Percentiles rank a stretch among this genome's conserved stretches.
Evolutionary conservation across 2,888 invertebrate genomes (phyloP).

Genomic region (Ligdia adustata): DNA sequence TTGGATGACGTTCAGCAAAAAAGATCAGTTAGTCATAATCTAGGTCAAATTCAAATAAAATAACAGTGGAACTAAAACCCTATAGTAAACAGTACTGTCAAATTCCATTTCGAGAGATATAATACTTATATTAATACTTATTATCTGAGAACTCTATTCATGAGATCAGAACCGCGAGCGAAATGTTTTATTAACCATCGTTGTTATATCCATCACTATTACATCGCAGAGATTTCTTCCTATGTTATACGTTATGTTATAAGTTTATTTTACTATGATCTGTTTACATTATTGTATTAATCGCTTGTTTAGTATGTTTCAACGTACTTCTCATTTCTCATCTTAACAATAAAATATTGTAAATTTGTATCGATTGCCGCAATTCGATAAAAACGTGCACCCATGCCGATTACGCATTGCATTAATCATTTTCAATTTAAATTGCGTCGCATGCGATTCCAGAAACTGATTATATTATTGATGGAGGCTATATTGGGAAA

Average conservation of each 20-base stretch:
- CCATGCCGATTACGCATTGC: constrained; percentile 31
- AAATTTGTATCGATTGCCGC: constrained; percentile 24
- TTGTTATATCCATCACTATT: constrained; percentile 29
- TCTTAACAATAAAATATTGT: constrained; percentile 20
- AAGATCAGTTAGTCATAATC: too few relatives aligned
- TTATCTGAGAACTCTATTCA: constrained; percentile 64
- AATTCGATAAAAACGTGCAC: constrained; percentile 34
- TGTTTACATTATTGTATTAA: too few relatives aligned
- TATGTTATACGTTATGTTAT: too few relatives aligned
- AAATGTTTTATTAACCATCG: constrained; percentile 48
- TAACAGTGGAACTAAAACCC: too few relatives aligned
- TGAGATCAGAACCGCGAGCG: constrained; percentile 38
- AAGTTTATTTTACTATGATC: too few relatives aligned
- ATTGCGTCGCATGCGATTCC: constrained; percentile 36
- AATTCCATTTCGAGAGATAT: too few relatives aligned
- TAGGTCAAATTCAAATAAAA: too few relatives aligned
- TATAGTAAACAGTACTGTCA: too few relatives aligned
- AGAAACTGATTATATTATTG: constrained; percentile 36
- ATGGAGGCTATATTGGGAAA: constrained; percentile 31
- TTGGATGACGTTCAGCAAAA: too few relatives aligned
- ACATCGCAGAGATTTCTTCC: too few relatives aligned
- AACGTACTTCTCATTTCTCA: neutral
- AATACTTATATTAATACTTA: too few relatives aligned
- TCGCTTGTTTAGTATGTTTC: too few relatives aligned
- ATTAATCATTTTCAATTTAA: constrained; percentile 39